phyloP scores from a whole-genome alignment of 2,888 invertebrate species.

The Tiliacea aurago region DNA sequence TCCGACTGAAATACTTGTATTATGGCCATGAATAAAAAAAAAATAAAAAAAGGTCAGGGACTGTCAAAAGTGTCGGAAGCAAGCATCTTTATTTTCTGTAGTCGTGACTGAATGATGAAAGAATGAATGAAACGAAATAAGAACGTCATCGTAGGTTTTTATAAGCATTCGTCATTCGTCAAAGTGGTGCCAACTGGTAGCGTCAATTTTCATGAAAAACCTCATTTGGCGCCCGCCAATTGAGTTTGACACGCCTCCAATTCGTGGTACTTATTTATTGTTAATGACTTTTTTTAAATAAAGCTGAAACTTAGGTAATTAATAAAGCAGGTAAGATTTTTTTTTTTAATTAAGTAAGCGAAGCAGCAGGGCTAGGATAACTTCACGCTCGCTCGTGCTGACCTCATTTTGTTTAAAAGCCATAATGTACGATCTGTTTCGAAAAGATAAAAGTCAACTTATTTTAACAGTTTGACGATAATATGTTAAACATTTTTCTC shows the following conservation, averaged over 20 bases:
- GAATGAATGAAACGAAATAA: too few species aligned
- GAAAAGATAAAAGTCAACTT: conserved; percentile 20
- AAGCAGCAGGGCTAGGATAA: conserved; percentile 11
- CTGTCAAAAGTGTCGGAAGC: too few species aligned
- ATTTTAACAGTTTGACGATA: conserved; percentile 7
- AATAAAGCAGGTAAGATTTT: conserved; percentile 6
- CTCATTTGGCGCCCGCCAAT: conserved; percentile 29
- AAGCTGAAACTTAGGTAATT: neutral
- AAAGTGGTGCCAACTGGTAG: too few species aligned
- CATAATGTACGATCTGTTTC: conserved; percentile 11
- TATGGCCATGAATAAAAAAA: too few species aligned
- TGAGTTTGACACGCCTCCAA: conserved; percentile 9
- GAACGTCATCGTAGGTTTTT: too few species aligned
- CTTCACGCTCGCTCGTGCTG: conserved; percentile 7
- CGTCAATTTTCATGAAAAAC: too few species aligned
- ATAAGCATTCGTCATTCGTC: too few species aligned
- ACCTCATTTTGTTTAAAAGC: conserved; percentile 30
- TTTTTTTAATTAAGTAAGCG: neutral
- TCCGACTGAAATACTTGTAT: too few species aligned
- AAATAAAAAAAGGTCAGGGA: too few species aligned
- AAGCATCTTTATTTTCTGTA: too few species aligned
- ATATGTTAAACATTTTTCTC: neutral
- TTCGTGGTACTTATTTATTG: neutral
- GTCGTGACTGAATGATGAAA: too few species aligned
- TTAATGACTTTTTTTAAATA: neutral